Evolutionary conservation across 2,888 invertebrate species (phyloP).

Genomic region (Heteromyza rotundicornis): DNA sequence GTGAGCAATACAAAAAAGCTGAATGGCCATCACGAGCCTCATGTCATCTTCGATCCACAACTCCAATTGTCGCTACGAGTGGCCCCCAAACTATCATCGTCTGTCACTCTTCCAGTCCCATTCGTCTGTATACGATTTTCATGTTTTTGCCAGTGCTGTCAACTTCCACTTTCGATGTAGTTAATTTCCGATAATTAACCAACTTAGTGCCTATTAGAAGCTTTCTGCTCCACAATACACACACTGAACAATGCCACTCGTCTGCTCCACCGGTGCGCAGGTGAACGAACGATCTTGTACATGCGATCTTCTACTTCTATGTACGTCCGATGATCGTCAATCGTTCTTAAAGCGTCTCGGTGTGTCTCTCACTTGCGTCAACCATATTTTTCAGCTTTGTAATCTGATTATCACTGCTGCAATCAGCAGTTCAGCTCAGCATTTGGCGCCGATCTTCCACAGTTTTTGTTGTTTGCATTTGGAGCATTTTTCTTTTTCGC

Average conservation of each 20-base stretch:
- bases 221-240: background rate
- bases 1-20: no score
- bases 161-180: constrained; percentile 19
- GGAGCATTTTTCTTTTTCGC: constrained; percentile 10
- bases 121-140: no score
- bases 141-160: background rate
- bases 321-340: background rate
- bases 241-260: background rate
- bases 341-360: no score
- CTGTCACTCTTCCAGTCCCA: no score
- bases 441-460: background rate
- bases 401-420: constrained; percentile 7
- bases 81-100: no score
- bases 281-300: constrained; percentile 22
- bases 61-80: constrained; percentile 29
- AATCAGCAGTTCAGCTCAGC: background rate
- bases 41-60: no score
- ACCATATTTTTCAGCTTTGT: constrained; percentile 4
- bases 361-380: no score
- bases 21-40: no score
- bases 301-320: constrained; percentile 3
- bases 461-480: background rate
- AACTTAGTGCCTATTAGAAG: constrained; percentile 20
- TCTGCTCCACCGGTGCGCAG: background rate
- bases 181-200: constrained; percentile 21